Base-by-base conservation (phyloP, 2,888 invertebrate genomes). In the Bhutanitis thaidina region DNA sequence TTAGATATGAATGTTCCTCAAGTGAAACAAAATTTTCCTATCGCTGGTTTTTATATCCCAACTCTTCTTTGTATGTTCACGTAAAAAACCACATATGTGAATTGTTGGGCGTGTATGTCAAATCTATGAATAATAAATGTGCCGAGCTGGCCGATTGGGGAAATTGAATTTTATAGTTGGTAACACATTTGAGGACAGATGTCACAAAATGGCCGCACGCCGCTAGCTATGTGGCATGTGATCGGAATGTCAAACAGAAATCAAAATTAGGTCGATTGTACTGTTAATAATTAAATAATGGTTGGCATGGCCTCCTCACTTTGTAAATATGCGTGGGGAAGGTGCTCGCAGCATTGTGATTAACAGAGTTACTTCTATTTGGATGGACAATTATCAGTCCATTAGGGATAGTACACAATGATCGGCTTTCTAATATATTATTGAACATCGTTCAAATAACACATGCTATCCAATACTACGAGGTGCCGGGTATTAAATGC, bases 131-230 rank as follows among this genome's bases (percentile, higher is more conserved):
- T 89, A 89, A 88, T 88, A 88, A 89, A 89, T 88, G 86, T 79
- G 80, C 72, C 81, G 83, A 76, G 80, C 78, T 78, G 71, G 80
- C 84, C 88, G 86, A 86, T 88, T 86, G 87, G 84, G 89, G 87
- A 89, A 89, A 89, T 89, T 88, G 88, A 89, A 89, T 89, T 89
- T 89, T 88, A 87, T 88, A 89, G 86, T 80, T 87, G 74, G 82
- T 77, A 87, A 86, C 87, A 87, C 87, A 87, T 80, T 78, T 69
- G 78, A 83, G 81, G 86, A 89, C 89, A 89, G 88, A 88, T 89
- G 89, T 88, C 86, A 84, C 81, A 85, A 82, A 86, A 86, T 86
- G 80, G 77, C 77, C 69, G 77, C 74, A 66, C 67, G 83, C 81
- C 81, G 72, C 69, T 75, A 83, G 83, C 80, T 73, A 74, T 71